Evolutionary conservation across 2,113 vertebrate genomes (phyloP).

Genomic region (Regulus satrapa): DNA sequence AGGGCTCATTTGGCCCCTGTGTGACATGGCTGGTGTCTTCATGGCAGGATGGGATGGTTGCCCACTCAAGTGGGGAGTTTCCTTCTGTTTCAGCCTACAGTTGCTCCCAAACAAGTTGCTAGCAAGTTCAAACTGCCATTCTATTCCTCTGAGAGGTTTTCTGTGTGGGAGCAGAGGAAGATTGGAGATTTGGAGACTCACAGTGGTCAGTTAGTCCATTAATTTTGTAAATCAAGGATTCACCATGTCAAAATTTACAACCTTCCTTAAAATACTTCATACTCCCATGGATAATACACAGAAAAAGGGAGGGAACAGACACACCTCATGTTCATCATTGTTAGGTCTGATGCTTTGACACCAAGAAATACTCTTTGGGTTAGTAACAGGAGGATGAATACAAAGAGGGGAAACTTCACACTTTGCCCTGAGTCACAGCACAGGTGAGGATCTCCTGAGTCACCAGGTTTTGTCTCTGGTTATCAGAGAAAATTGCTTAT

Average conservation of each 20-base stretch:
- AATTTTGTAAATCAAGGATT: background rate
- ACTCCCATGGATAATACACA: background rate
- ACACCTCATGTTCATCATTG: background rate
- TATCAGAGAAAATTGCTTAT: background rate
- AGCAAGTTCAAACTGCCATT: background rate
- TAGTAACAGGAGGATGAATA: background rate
- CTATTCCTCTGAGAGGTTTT: background rate
- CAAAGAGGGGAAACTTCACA: background rate
- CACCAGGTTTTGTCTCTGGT: background rate
- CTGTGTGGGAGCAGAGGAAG: background rate
- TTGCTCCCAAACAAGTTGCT: background rate
- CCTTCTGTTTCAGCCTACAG: background rate
- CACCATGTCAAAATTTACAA: background rate
- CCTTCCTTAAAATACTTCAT: background rate
- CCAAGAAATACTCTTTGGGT: background rate
- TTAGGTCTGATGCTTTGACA: background rate
- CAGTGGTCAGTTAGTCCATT: background rate
- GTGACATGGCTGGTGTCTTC: background rate
- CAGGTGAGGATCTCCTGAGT: background rate
- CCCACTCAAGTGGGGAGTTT: rapidly evolving
- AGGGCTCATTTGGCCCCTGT: background rate
- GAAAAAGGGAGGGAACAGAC: background rate
- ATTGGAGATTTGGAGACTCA: background rate
- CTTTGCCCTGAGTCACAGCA: background rate
- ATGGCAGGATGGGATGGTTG: background rate